A percentile compares a stretch with the other conserved stretches of the same genome.
phyloP scores from a whole-genome alignment of 2,113 vertebrate species.

The Panthera tigris region DNA sequence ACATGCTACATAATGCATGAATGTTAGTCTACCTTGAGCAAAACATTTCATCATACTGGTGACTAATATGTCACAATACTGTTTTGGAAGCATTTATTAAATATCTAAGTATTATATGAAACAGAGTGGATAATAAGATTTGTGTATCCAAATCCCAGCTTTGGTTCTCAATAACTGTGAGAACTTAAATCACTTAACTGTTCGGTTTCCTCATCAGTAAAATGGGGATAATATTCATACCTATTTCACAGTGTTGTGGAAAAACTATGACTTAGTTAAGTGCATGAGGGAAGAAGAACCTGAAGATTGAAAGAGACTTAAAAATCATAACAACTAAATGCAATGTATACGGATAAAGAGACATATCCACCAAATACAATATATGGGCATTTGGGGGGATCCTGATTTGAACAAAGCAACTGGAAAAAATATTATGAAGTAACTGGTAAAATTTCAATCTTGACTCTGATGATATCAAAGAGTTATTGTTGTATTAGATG shows the following conservation, averaged over 20 bases:
- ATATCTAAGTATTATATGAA: not conserved
- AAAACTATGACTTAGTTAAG: not conserved
- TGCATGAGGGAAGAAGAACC: not conserved
- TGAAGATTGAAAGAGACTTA: not conserved
- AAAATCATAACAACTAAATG: not conserved
- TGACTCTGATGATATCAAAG: not conserved
- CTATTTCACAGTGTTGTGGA: not conserved
- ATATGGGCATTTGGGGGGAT: not conserved
- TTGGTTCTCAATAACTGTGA: not conserved
- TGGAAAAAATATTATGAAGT: not conserved
- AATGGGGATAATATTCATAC: not conserved
- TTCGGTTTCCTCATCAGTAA: conserved; percentile 9
- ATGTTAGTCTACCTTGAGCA: not conserved
- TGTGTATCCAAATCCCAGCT: not conserved
- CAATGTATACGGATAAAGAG: not conserved
- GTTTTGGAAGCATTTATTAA: conserved; percentile 14
- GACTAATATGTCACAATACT: not conserved
- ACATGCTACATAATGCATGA: not conserved
- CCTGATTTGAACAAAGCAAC: not conserved
- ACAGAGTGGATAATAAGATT: not conserved
- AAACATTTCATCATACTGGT: not conserved
- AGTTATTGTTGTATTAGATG: conserved; percentile 15
- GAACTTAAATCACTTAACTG: not conserved
- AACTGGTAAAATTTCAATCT: not conserved
- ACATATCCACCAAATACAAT: not conserved